Evolutionary conservation across 2,797 vertebrate genomes (phyloP), one percentile per base, ranked within the genome.

Genomic region (Acanthurus leucopareius): DNA sequence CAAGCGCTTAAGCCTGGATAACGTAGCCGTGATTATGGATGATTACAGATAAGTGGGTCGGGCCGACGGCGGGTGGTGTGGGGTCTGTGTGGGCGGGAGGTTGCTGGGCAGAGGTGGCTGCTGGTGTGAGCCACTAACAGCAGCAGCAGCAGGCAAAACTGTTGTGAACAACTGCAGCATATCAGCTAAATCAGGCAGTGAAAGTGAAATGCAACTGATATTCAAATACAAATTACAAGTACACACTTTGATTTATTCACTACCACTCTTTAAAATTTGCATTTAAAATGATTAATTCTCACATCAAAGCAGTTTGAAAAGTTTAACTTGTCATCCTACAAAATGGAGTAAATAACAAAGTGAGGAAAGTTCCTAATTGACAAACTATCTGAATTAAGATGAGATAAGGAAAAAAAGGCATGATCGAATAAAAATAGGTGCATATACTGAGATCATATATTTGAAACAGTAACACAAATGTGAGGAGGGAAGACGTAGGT

Each of bases 41-140:
- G 93, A 94, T 94, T 94, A 91, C 82, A 35, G 88, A 91, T 94
- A 95, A 95, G 92, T 94, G 94, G 94, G 95, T 93, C 93, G 89
- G 84, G 51, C 75, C 68, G 88, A 48, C 59, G 72, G 80, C 7
- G 65, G 86, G 62, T 49, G 73, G 57, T 73, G 67, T 65, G 56
- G 42, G 80, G 60, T 70, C 57, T 82, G 83, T 71, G 80, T 79
- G 68, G 80, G 80, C 5, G 15, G 73, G 77, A 72, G 77, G 88
- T 91, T 88, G 87, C 80, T 80, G 82, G 89, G 82, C 87, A 91
- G 87, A 90, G 86, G 82, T 79, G 84, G 64, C 58, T 53, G 76
- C 32, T 61, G 78, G 45, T 72, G 53, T 82, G 57, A 42, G 19
- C 16, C 68, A 19, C 45, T 3, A 25, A 25, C 25, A 25, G 25